phyloP scores from a whole-genome alignment of 2,797 vertebrate species.

The Sandelia bainsii region DNA sequence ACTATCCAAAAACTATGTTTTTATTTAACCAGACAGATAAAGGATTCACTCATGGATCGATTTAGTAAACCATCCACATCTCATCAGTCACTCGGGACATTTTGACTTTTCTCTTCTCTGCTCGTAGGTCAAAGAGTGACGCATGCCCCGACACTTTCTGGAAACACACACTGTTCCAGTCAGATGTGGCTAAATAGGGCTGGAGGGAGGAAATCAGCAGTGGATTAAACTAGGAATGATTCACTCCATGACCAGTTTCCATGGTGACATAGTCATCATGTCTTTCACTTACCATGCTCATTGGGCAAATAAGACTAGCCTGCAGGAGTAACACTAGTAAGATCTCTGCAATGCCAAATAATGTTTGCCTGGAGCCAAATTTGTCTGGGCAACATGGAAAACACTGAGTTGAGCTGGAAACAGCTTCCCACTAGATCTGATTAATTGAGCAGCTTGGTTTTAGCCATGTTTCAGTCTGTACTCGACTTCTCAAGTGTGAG shows the following conservation, averaged over 20 bases:
- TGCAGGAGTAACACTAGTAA: constrained; percentile 55
- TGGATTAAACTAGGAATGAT: constrained; percentile 59
- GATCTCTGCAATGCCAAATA: constrained; percentile 49
- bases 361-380: constrained; percentile 63
- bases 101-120: constrained; percentile 44
- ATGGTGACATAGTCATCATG: constrained; percentile 67
- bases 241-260: constrained; percentile 67
- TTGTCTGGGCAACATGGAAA: constrained; percentile 68
- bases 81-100: constrained; percentile 29
- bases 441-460: constrained; percentile 63
- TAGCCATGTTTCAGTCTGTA: constrained; percentile 31
- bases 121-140: constrained; percentile 67
- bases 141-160: constrained; percentile 53
- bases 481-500: constrained; percentile 25
- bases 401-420: constrained; percentile 50
- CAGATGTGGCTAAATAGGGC: constrained; percentile 26
- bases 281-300: constrained; percentile 53
- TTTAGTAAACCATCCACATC: constrained; percentile 44
- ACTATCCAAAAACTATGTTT: not conserved
- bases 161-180: constrained; percentile 64
- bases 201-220: constrained; percentile 17
- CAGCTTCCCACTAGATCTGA: constrained; percentile 33
- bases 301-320: constrained; percentile 51
- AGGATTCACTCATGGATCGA: constrained; percentile 41
- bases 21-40: constrained; percentile 4